phyloP scores from a whole-genome alignment of 2,113 vertebrate species.

The Esox niger region DNA sequence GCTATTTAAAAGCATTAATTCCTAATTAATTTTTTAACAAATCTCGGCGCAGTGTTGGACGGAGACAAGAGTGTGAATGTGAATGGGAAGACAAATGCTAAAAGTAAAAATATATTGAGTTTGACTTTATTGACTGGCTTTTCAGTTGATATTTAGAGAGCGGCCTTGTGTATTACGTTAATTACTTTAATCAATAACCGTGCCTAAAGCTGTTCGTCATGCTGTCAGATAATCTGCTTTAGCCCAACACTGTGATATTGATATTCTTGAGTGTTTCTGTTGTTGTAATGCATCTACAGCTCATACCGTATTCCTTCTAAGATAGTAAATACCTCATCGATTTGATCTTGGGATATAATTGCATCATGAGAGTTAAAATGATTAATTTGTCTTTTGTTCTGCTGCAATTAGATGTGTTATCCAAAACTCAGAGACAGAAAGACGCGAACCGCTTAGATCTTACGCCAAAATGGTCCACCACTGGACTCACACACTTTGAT shows the following conservation, averaged over 20 bases:
- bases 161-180: conserved; percentile 48
- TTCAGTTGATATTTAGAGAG: conserved; percentile 54
- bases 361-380: background rate
- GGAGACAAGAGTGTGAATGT: background rate
- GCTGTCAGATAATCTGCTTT: conserved; percentile 51
- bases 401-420: too few relatives aligned
- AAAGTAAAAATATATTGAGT: conserved; percentile 6
- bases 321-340: conserved; percentile 47
- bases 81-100: conserved; percentile 10
- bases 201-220: conserved; percentile 43
- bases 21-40: background rate
- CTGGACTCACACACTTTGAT: too few relatives aligned
- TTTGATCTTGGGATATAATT: background rate
- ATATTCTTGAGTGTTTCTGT: background rate
- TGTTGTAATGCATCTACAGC: background rate
- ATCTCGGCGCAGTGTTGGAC: conserved; percentile 6
- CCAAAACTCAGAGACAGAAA: too few relatives aligned
- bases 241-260: background rate
- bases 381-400: too few relatives aligned
- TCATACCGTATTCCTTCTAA: conserved; percentile 13
- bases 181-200: conserved; percentile 54
- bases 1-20: conserved; percentile 28
- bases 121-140: conserved; percentile 45
- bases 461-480: too few relatives aligned
- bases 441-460: too few relatives aligned